These are phyloP conservation scores for Tachina fera DNA, from an alignment of 2,888 invertebrate genomes.

Conservation along the genomic window DNA sequence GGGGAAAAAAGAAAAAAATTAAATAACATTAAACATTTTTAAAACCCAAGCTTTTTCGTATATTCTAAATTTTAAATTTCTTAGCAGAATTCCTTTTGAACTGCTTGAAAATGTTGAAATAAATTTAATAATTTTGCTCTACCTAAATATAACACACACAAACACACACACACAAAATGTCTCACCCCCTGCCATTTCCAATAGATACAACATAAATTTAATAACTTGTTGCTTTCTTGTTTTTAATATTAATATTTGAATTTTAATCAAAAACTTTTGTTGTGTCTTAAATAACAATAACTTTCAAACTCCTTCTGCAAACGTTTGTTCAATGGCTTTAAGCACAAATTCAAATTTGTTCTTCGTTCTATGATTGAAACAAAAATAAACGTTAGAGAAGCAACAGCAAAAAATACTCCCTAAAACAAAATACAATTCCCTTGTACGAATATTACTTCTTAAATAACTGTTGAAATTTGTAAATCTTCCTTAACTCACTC, in stretches of 20 bases:
- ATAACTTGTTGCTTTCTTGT: conserved; percentile 63
- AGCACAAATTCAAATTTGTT: conserved; percentile 34
- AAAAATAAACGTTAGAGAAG: conserved; percentile 3
- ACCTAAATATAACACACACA: neutral
- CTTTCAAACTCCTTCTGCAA: conserved; percentile 30
- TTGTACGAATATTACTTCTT: conserved; percentile 31
- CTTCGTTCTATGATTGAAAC: conserved; percentile 20
- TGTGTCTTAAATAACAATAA: conserved; percentile 57
- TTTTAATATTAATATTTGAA: conserved; percentile 63
- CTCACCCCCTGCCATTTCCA: neutral
- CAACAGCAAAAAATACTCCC: conserved; percentile 6
- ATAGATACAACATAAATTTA: conserved; percentile 44
- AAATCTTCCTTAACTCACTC: conserved; percentile 33
- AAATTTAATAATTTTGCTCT: neutral
- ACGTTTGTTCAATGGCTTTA: conserved; percentile 37
- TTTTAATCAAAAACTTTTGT: conserved; percentile 68
- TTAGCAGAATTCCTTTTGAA: too few relatives aligned
- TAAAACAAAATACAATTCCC: conserved; percentile 15
- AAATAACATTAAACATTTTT: neutral
- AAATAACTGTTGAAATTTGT: conserved; percentile 65
- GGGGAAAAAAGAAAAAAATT: conserved; percentile 4
- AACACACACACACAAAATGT: neutral
- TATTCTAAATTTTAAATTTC: too few relatives aligned
- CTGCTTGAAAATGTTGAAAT: neutral
- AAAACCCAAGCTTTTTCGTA: neutral